Evolutionary conservation across 2,113 vertebrate species (phyloP), one percentile per base, ranked within the genome.

Genomic region (Stigmatopora nigra): DNA sequence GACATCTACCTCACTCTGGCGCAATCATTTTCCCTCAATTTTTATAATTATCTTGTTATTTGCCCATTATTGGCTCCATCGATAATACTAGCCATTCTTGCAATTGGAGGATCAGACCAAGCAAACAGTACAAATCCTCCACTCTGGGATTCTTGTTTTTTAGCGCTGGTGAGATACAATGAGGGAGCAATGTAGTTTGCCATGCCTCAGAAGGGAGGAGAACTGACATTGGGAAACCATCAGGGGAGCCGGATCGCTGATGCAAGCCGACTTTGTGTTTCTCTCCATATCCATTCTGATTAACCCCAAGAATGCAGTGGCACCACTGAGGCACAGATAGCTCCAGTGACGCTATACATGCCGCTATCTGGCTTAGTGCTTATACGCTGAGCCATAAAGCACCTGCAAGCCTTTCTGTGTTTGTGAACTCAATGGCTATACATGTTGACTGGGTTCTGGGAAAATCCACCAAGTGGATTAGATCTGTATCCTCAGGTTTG

Each of bases 61-160:
- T 47, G 46, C 36, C 1, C 49, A 56, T 69, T 70, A 67, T 80
- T 71, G 38, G 71, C 41, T 61, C 68, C 69, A 76, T 64, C 77
- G 78, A 77, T 84, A 74, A 78, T 52, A 68, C 57, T 61, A 67
- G 68, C 71, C 56, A 71, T 86, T 82, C 76, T 41, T 67, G 55
- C 72, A 79, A n/a, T 82, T 64, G 69, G 71, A 82, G 82, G 83
- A 88, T 84, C 82, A 84, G 80, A 72, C 74, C 71, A 70, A 82
- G 80, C 82, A 82, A 84, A n/a, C 7, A 17, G 15, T 5, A 5
- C 19, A 49, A 64, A 62, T 56, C 36, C 11, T 57, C 13, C 52
- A 16, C 52, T 41, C 63, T 22, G 61, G 46, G 73, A 74, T 69
- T 56, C 69, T 49, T 71, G 75, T 79, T 87, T 83, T 87, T 85